Base-by-base conservation (phyloP, 2,797 vertebrate genomes). In the Typhlichthys subterraneus region DNA sequence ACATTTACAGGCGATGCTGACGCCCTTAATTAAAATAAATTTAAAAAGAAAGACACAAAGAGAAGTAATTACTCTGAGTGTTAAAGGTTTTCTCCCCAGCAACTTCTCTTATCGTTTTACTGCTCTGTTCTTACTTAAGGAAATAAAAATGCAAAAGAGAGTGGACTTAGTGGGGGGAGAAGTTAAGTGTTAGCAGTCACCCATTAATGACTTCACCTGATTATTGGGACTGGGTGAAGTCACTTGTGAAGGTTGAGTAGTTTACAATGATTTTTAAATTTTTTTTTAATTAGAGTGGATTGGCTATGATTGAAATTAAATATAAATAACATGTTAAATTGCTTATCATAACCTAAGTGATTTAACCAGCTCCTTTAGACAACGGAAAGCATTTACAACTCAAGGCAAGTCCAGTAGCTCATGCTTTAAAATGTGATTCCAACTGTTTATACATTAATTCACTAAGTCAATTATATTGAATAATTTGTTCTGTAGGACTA, bases 231-330 rank as follows among this genome's bases (percentile, higher is more conserved):
- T 75, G 69, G 77, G 73, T 55, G 82, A 89, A 85, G 88, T 87
- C 62, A 85, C 81, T 77, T 13, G 88, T 85, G 79, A 93, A 90
- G 91, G 87, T 90, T 93, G 89, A 93, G 81, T 83, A 91, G 87
- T 92, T 93, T 89, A 91, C 90, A 89, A 90, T 90, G 86, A 91
- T 52, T 14, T 4, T 17, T 23, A 23, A 23, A 23, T 3, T 73
- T 69, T 86, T 82, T 90, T 92, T 93, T 93, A 92, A 93, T 94
- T 93, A 90, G 85, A 88, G 78, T 75, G 91, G 90, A 91, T 92
- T 93, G 92, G 88, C 83, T 83, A 70, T 86, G 87, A 91, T 92
- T 90, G 84, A 90, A 91, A 88, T 89, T 61, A 91, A 86, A 88
- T 89, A 89, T 88, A 91, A 88, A 91, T 90, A 82, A 71, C 85